Conservation (phyloP, 2,888 invertebrate species). For the Merodon equestris region DNA sequence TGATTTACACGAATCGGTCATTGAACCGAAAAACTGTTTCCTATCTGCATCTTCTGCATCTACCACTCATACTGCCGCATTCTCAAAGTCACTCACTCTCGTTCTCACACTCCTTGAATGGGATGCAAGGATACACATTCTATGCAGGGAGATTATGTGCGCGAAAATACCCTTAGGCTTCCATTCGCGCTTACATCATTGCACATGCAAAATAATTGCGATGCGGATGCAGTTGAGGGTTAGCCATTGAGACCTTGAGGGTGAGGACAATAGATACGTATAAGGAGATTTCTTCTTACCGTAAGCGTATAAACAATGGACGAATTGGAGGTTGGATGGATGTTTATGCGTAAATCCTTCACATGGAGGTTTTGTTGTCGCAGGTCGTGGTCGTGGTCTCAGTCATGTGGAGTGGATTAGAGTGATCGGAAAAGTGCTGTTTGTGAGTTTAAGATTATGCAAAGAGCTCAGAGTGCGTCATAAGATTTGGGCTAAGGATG, state of each 20-base stretch:
- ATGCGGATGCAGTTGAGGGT: slow-evolving; percentile 65
- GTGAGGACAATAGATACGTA: slow-evolving; percentile 60
- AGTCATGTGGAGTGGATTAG: too few relatives aligned
- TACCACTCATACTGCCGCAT: too few relatives aligned
- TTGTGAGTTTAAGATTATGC: too few relatives aligned
- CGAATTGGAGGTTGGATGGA: slow-evolving; percentile 25
- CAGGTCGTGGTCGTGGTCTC: slow-evolving; percentile 41
- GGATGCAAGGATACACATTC: slow-evolving; percentile 37
- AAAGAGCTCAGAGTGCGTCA: too few relatives aligned
- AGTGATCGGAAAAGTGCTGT: too few relatives aligned
- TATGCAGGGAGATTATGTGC: slow-evolving; percentile 45
- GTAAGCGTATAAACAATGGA: slow-evolving; percentile 15
- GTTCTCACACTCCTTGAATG: slow-evolving; percentile 12
- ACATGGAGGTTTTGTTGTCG: slow-evolving; percentile 42
- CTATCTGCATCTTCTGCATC: slow-evolving; percentile 58
- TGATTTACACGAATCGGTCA: slow-evolving; percentile 64
- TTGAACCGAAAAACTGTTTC: slow-evolving; percentile 66
- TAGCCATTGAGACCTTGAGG: slow-evolving; percentile 15
- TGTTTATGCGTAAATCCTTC: slow-evolving; percentile 38
- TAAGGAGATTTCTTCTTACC: slow-evolving; percentile 46
- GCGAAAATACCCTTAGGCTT: slow-evolving; percentile 66
- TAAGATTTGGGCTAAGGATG: too few relatives aligned
- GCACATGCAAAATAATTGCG: slow-evolving; percentile 64
- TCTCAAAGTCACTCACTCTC: slow-evolving; percentile 34
- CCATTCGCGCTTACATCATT: slow-evolving; percentile 64